Evolutionary conservation across 2,888 invertebrate genomes (phyloP), one percentile per base, ranked within the genome.

Genomic region (Strigamia transsilvanica): DNA sequence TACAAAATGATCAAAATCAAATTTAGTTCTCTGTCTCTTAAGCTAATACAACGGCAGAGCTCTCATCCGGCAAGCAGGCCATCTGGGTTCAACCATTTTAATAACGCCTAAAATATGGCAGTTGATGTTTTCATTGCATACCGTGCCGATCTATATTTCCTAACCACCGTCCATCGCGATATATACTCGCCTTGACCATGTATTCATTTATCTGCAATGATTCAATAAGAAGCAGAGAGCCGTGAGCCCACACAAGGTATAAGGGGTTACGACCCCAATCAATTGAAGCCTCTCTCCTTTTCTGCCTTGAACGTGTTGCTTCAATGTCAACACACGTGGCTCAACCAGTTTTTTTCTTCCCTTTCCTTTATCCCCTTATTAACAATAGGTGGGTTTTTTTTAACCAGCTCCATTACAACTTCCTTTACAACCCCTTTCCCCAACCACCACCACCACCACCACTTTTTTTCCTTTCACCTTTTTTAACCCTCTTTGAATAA

Each of bases 311-410:
- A 80, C 80, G 80, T 41, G 41, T 80, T 80, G 42, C 80, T 80
- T 80, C 80, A 42, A 42, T 80, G 80, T 80, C 80, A 80, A 80
- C 80, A 80, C 80, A 80, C 80, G 80, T 80, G 80, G 80, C 80
- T 38, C 46, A 41, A 80, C 80, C 80, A n/a, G 23, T 42, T 46
- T 46, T 46, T 61, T 61, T 18, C 10, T 61, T 61, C 12, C 7
- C 7, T 21, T 27, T 18, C 80, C 12, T 41, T 23, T 38, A 41
- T 13, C 27, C 80, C 42, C 80, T 41, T 42, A 42, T 80, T 80
- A 79, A 80, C 80, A 80, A 80, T n/a, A 80, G 80, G 27, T 38
- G 38, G 42, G 18, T 42, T 46, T 80, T 80, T 80, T 80, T 80
- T 80, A 42, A 23, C 42, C 34, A 42, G 46, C 41, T 80, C 80